Percentiles rank a stretch among this genome's conserved stretches.
Conservation (phyloP, 64 coral and sea anemone species). For the Stylophora pistillata region DNA sequence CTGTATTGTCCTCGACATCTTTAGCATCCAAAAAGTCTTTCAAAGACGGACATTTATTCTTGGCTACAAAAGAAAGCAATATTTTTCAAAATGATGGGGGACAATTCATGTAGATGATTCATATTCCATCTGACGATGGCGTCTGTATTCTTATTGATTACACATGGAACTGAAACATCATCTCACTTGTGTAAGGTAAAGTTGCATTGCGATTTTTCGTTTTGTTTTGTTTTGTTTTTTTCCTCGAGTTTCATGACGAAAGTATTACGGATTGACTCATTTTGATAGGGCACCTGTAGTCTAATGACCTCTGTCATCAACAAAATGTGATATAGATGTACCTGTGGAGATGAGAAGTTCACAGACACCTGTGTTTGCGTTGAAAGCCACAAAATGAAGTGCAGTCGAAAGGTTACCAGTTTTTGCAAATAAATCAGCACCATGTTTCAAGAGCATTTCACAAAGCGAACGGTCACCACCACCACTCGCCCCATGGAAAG, state of each 20-base stretch:
- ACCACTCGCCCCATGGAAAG: constrained; percentile 26
- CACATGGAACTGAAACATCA: no score
- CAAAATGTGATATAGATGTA: neutral
- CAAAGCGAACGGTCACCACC: constrained; percentile 2
- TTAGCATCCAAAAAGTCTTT: constrained; percentile 23
- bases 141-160: no score
- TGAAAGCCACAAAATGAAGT: constrained; percentile 23
- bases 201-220: no score
- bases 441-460: constrained; percentile 30
- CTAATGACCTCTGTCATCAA: no score
- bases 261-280: no score
- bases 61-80: constrained; percentile 8
- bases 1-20: constrained; percentile 39
- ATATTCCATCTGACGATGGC: no score
- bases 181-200: no score
- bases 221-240: no score
- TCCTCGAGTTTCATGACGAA: no score
- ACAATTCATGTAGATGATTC: no score
- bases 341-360: constrained; percentile 53
- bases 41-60: neutral
- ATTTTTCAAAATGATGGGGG: no score
- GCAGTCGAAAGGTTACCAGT: constrained; percentile 27
- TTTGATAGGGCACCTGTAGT: no score
- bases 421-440: constrained; percentile 25
- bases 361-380: constrained; percentile 2